phyloP scores from a whole-genome alignment of 2,888 invertebrate genomes.

The Epinotia ramella region DNA sequence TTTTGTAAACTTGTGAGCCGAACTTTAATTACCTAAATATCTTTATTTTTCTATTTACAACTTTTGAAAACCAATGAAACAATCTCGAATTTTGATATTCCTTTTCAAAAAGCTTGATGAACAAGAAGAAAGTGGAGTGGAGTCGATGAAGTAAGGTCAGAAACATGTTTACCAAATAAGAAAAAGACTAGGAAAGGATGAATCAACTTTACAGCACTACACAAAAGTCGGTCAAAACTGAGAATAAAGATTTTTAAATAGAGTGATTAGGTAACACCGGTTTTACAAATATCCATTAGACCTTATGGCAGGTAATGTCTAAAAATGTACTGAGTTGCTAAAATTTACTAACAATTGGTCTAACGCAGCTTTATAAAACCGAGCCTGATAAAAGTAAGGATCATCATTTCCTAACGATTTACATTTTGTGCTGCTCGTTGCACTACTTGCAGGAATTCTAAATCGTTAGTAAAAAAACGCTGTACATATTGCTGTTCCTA shows the following conservation, averaged over 20 bases:
- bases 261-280: background rate
- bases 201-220: constrained; percentile 17
- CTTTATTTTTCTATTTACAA: no score
- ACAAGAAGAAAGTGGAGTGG: background rate
- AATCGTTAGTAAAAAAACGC: background rate
- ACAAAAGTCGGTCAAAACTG: constrained; percentile 5
- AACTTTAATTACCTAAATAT: background rate
- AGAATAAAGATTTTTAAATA: background rate
- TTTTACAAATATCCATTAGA: no score
- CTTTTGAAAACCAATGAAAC: no score
- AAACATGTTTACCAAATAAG: background rate
- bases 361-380: background rate
- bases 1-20: background rate
- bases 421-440: background rate
- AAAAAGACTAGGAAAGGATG: background rate
- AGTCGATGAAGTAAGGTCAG: background rate
- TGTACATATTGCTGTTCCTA: background rate
- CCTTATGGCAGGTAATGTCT: background rate
- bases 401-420: constrained; percentile 5
- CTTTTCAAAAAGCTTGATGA: background rate
- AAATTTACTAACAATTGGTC: no score
- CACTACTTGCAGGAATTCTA: background rate
- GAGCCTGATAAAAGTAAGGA: background rate
- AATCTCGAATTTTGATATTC: background rate
- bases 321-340: no score